Evolutionary conservation across 2,113 vertebrate genomes (phyloP), one percentile per base, ranked within the genome.

Genomic region (Stigmatopora nigra): DNA sequence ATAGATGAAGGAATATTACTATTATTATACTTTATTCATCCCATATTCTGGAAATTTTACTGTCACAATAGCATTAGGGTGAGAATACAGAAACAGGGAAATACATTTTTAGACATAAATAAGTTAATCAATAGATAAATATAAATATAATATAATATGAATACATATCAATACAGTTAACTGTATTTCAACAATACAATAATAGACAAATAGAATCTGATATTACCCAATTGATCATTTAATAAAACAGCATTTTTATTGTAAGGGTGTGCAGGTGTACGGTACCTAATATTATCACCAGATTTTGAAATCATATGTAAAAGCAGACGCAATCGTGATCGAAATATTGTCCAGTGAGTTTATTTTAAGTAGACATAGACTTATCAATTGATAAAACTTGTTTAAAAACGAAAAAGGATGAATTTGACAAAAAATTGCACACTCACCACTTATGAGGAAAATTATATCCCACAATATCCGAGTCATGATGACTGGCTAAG

Each of bases 401-500:
- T 48, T 15, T 48, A 19, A 31, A 49, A 44, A 31, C 25, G 25
- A 31, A 31, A 31, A 31, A 31, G 25, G 25, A 31, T 31, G 25
- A 14, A 58, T 15, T 2, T 2, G 19, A 19, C 38, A 16, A 10
- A 41, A n/a, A 62, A 55, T n/a, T 0, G 16, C 2, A 8, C 3
- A 86, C 84, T 89, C 70, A 91, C 91, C 89, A 61, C 85, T 88
- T 31, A 92, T 82, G 44, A 92, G 81, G 12, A 92, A 87, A 58
- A 92, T 70, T 36, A 76, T 75, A 69, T 90, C 88, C 90, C 91
- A 92, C 57, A 92, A 82, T 65, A 88, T 79, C 74, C 87, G 86
- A 78, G 80, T 82, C 91, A 92, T 92, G 69, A 7, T 86, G 82
- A 58, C 61, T 84, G 82, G 58, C 63, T 67, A 75, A 57, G 22